phyloP scores from a whole-genome alignment of 1,140 invertebrate genomes.

The Pogonus chalceus region DNA sequence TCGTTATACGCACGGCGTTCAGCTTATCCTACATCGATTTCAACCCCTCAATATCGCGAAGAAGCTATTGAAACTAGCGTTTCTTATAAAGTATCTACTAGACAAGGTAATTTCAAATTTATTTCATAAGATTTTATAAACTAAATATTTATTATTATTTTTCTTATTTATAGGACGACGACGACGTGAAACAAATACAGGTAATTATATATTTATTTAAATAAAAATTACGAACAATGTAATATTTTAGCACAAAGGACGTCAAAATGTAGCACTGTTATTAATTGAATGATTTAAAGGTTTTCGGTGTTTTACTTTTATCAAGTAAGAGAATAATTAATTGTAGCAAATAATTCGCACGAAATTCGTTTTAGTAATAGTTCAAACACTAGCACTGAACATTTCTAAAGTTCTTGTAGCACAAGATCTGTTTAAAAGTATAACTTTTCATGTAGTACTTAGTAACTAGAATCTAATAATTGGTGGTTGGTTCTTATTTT shows the following conservation, averaged over 20 bases:
- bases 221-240: no score
- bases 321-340: no score
- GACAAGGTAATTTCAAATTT: slow-evolving; percentile 36
- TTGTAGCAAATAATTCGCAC: no score
- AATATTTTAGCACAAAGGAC: no score
- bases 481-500: slow-evolving; percentile 42
- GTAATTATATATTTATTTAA: slow-evolving; percentile 9
- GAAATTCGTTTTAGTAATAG: no score
- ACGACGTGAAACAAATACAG: slow-evolving; percentile 10
- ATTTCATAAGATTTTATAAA: not conserved
- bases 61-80: slow-evolving; percentile 47
- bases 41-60: slow-evolving; percentile 27
- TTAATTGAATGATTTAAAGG: no score
- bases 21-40: slow-evolving; percentile 30
- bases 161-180: slow-evolving; percentile 11
- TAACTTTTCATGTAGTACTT: not conserved
- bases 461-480: slow-evolving; percentile 2
- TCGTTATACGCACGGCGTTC: slow-evolving; percentile 36
- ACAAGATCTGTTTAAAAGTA: not conserved
- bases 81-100: slow-evolving; percentile 46
- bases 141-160: not conserved
- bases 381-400: no score
- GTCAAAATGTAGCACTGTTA: no score
- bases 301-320: no score
- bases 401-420: no score